A percentile compares a stretch with the other conserved stretches of the same genome.
These are phyloP conservation scores for Chydorus sphaericus DNA, from an alignment of 2,888 invertebrate genomes.

Conservation along the genomic window DNA sequence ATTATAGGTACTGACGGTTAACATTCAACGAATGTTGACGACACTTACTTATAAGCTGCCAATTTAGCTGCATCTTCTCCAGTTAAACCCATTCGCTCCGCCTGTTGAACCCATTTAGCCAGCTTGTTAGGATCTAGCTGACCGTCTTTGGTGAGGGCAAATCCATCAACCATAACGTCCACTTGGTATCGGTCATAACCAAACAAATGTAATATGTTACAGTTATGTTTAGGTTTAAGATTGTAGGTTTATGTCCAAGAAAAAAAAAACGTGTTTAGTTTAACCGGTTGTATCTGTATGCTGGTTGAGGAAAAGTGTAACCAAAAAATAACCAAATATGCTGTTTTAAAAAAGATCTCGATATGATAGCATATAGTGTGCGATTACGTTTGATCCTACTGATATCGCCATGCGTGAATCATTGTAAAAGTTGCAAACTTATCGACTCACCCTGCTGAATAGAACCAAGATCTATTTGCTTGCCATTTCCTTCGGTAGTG, in stretches of 20 bases:
- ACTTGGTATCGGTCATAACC: too few species aligned
- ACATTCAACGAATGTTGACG: not conserved
- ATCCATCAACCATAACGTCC: conserved; percentile 25
- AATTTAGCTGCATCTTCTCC: conserved; percentile 38
- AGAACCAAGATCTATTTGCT: conserved; percentile 32
- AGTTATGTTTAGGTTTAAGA: too few species aligned
- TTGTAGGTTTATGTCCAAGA: not conserved
- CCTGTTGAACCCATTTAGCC: conserved; percentile 33
- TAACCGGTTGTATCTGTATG: too few species aligned
- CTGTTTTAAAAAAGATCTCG: too few species aligned
- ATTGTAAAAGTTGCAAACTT: too few species aligned
- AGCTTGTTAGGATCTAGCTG: conserved; percentile 30
- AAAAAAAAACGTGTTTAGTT: too few species aligned
- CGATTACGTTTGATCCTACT: too few species aligned
- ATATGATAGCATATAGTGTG: too few species aligned
- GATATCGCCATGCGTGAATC: too few species aligned
- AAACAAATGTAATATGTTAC: too few species aligned
- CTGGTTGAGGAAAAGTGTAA: too few species aligned
- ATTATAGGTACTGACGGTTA: not conserved
- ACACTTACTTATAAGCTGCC: conserved; percentile 33
- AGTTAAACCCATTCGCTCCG: conserved; percentile 34
- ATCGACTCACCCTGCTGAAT: conserved; percentile 28
- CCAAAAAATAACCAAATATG: too few species aligned
- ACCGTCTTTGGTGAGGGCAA: conserved; percentile 27
- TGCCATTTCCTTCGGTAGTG: conserved; percentile 23